phyloP scores from a whole-genome alignment of 2,888 invertebrate species.

The Nipponacmea schrenckii region DNA sequence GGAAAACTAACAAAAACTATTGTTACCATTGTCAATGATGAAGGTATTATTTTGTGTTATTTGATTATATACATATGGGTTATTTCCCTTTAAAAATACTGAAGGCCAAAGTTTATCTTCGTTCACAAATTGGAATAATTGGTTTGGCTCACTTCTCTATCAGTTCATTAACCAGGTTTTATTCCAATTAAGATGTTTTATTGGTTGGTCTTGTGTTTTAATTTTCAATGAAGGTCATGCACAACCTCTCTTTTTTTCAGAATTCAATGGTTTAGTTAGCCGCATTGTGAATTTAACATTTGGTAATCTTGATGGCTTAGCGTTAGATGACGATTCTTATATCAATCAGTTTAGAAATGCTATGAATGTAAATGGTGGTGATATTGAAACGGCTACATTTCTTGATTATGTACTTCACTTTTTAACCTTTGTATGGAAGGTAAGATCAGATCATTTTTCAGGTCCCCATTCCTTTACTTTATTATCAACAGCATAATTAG shows the following conservation, averaged over 20 bases:
- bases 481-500: too few relatives aligned
- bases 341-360: slow-evolving; percentile 72
- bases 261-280: slow-evolving; percentile 72
- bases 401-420: slow-evolving; percentile 73
- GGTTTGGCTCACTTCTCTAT: too few relatives aligned
- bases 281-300: slow-evolving; percentile 72
- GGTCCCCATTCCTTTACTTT: too few relatives aligned
- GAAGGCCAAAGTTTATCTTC: too few relatives aligned
- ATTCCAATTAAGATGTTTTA: too few relatives aligned
- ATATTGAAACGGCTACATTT: slow-evolving; percentile 71
- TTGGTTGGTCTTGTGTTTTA: too few relatives aligned
- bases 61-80: too few relatives aligned
- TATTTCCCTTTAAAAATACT: too few relatives aligned
- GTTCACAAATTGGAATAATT: too few relatives aligned
- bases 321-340: slow-evolving; percentile 71
- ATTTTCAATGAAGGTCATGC: too few relatives aligned
- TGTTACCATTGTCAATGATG: slow-evolving; percentile 73
- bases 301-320: slow-evolving; percentile 71
- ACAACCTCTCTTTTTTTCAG: slow-evolving; percentile 55
- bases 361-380: slow-evolving; percentile 74
- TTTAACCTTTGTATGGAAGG: slow-evolving; percentile 73
- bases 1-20: slow-evolving; percentile 73
- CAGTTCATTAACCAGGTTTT: too few relatives aligned
- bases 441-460: slow-evolving; percentile 34
- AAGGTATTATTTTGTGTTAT: slow-evolving; percentile 67